A percentile compares a stretch with the other conserved stretches of the same genome.
These are phyloP conservation scores for Muricea muricata DNA, from an alignment of 92 coral and sea anemone genomes.

Conservation along the genomic window DNA sequence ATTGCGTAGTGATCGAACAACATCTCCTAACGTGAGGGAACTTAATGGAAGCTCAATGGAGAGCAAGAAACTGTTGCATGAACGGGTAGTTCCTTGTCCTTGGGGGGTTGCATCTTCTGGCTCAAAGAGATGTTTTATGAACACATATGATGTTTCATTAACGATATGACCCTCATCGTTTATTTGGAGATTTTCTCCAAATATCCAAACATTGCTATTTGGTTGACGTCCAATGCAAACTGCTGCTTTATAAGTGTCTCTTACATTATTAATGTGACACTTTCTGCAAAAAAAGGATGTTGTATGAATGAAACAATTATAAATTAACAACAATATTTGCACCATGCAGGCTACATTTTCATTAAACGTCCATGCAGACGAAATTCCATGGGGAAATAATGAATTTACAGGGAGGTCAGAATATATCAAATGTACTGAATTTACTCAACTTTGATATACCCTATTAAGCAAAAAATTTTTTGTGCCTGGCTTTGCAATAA, in stretches of 20 bases:
- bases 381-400: too few species aligned
- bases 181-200: constrained; percentile 23
- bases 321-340: too few species aligned
- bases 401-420: too few species aligned
- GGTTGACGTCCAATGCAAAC: constrained; percentile 50
- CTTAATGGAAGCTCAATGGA: neutral
- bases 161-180: neutral
- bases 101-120: neutral
- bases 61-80: neutral
- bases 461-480: too few species aligned
- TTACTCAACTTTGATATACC: too few species aligned
- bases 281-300: too few species aligned
- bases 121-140: constrained; percentile 28
- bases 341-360: too few species aligned
- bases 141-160: neutral
- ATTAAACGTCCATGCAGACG: too few species aligned
- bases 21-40: neutral
- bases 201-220: constrained; percentile 32
- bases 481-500: too few species aligned
- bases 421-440: too few species aligned
- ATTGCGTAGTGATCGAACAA: neutral
- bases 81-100: neutral
- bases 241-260: constrained; percentile 44
- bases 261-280: too few species aligned
- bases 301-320: too few species aligned